Conservation (phyloP, 2,888 invertebrate genomes). For the Plebejus anna region DNA sequence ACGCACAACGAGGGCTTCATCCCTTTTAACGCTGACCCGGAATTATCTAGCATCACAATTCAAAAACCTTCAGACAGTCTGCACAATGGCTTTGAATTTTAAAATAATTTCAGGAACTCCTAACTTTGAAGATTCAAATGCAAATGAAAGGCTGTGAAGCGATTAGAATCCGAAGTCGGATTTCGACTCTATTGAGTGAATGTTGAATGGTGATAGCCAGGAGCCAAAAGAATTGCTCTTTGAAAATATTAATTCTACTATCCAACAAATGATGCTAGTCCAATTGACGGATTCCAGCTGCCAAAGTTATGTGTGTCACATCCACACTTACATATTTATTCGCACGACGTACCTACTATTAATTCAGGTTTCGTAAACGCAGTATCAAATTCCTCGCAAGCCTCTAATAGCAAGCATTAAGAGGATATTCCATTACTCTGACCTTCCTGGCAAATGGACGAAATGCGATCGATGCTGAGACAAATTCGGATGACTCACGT, state of each 20-base stretch:
- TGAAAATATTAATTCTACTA: neutral
- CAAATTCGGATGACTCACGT: slow-evolving; percentile 68
- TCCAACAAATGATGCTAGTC: neutral
- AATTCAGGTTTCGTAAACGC: neutral
- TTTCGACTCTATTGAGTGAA: slow-evolving; percentile 2
- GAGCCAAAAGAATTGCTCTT: neutral
- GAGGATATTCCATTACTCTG: slow-evolving; percentile 53
- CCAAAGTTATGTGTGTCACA: neutral
- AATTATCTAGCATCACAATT: slow-evolving; percentile 11
- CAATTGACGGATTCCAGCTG: neutral
- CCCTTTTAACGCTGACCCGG: slow-evolving; percentile 12
- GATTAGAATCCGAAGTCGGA: neutral
- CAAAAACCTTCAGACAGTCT: neutral
- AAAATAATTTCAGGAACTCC: slow-evolving; percentile 2
- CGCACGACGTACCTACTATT: neutral
- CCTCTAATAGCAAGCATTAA: slow-evolving; percentile 46
- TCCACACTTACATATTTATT: neutral
- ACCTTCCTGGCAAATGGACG: slow-evolving; percentile 57
- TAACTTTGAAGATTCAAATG: slow-evolving; percentile 4
- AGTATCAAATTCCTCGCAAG: slow-evolving; percentile 34
- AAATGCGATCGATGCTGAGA: slow-evolving; percentile 67
- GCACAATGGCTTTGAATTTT: slow-evolving; percentile 14
- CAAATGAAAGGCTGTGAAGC: neutral
- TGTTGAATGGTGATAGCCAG: neutral
- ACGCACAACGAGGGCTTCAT: neutral